These are phyloP conservation scores for Hypomecis punctinalis DNA, from an alignment of 2,888 invertebrate genomes.

Conservation along the genomic window DNA sequence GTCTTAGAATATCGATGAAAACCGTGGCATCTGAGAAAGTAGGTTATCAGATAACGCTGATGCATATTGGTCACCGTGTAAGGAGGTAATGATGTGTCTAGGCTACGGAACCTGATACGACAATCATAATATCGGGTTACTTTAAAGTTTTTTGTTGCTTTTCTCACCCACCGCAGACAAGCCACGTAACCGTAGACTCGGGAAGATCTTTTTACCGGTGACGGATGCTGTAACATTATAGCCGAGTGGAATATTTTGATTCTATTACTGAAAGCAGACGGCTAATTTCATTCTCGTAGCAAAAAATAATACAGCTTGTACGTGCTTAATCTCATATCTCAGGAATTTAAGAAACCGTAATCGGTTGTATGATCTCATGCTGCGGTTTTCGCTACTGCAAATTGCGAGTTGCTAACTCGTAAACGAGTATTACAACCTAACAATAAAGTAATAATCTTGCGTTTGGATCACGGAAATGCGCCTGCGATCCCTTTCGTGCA, in stretches of 20 bases:
- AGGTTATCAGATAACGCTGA: slow-evolving; percentile 23
- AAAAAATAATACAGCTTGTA: slow-evolving; percentile 35
- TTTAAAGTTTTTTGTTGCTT: slow-evolving; percentile 60
- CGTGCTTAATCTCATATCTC: slow-evolving; percentile 45
- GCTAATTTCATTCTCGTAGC: slow-evolving; percentile 46
- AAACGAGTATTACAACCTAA: slow-evolving; percentile 40
- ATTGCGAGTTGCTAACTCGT: slow-evolving; percentile 30
- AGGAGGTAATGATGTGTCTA: slow-evolving; percentile 70
- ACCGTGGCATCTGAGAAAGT: slow-evolving; percentile 12
- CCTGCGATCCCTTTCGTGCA: slow-evolving; percentile 51
- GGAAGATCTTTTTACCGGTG: slow-evolving; percentile 68
- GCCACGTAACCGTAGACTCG: slow-evolving; percentile 65
- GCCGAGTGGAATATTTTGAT: slow-evolving; percentile 39
- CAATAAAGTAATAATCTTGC: slow-evolving; percentile 30
- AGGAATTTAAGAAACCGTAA: slow-evolving; percentile 31
- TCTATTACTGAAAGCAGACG: slow-evolving; percentile 33
- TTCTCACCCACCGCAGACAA: slow-evolving; percentile 69
- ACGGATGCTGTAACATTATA: slow-evolving; percentile 63
- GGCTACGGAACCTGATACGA: slow-evolving; percentile 76
- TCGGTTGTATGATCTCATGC: slow-evolving; percentile 32
- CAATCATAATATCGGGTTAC: slow-evolving; percentile 69
- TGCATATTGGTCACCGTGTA: slow-evolving; percentile 51
- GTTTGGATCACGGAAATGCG: slow-evolving; percentile 54
- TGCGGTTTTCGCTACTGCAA: slow-evolving; percentile 34
- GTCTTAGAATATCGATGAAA: slow-evolving; percentile 26